Conservation (phyloP, 2,888 invertebrate genomes). For the Andrena dorsata region DNA sequence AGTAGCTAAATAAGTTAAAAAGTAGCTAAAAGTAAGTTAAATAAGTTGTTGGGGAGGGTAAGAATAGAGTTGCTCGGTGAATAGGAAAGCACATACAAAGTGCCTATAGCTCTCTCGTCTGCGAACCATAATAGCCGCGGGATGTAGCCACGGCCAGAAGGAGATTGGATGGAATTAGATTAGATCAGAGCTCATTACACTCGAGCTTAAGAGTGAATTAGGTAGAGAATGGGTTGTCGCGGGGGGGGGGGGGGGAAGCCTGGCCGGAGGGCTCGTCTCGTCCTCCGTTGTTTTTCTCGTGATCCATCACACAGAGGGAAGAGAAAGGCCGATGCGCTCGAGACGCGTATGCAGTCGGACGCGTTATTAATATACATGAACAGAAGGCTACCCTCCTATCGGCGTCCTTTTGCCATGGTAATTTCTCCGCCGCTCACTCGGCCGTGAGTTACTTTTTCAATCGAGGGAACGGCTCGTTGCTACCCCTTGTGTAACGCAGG, state of each 20-base stretch:
- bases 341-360: conserved; percentile 18
- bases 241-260: not conserved
- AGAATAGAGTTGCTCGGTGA: conserved; percentile 32
- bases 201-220: conserved; percentile 69
- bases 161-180: conserved; percentile 71
- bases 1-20: no score
- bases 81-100: conserved; percentile 53
- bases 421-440: conserved; percentile 14
- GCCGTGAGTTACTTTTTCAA: conserved; percentile 25
- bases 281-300: conserved; percentile 62
- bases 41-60: conserved; percentile 28
- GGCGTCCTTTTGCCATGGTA: conserved; percentile 27
- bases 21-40: no score
- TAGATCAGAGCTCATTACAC: conserved; percentile 72
- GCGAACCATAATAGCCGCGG: conserved; percentile 56
- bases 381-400: not conserved
- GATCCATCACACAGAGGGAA: conserved; percentile 57
- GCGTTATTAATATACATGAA: conserved; percentile 53
- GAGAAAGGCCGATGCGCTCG: conserved; percentile 8
- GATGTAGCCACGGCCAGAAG: conserved; percentile 52
- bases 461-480: not conserved
- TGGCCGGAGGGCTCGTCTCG: not conserved
- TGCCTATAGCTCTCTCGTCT: conserved; percentile 50
- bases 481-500: not conserved
- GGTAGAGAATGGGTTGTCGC: conserved; percentile 43